Base-by-base conservation (phyloP, 2,797 vertebrate species). In the Bradypus variegatus region DNA sequence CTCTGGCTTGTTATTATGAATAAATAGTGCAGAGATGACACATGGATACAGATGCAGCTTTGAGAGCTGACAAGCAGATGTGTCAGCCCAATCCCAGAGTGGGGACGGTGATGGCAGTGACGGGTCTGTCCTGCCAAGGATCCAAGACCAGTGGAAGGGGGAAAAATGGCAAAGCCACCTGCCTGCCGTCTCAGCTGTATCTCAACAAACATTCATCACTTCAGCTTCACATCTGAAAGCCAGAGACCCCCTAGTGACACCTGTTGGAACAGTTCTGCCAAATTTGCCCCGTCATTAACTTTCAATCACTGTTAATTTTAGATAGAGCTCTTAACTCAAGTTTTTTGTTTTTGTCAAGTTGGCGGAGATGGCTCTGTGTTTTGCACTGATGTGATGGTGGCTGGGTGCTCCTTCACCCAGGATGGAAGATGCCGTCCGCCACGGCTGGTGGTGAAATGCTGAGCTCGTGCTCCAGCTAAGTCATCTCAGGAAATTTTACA, bases 281-380 rank as follows among this genome's bases (percentile, higher is more conserved):
- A n/a, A 94, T 96, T 86, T 95, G 95, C 94, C 89, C 92, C 90
- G 31, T 96, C 96, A 95, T 97, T 97, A 97, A 90, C 96, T 96
- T 95, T 93, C 96, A 91, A 93, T 97, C 96, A 80, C 95, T 93
- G 95, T 90, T 96, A 92, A 96, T 95, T 94, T 89, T 85, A 94
- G 96, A 94, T 90, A 83, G 90, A 93, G 93, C 96, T 97, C 96
- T 94, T 77, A 36, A 93, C 96, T 93, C 93, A 75, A 86, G 91
- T 88, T 93, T 95, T 86, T 38, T 41, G 88, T 95, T 95, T 94
- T 75, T 96, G 95, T 96, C 95, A 95, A 83, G 86, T 92, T 95
- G 95, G 96, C 84, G 89, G 94, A 96, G 95, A 85, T 0, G n/a
- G 79, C 83, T 73, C 8, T 73, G 94, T 72, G 91, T 93, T 86